These are phyloP conservation scores for Latrodectus elegans DNA, from an alignment of 2,888 invertebrate genomes.

Conservation along the genomic window DNA sequence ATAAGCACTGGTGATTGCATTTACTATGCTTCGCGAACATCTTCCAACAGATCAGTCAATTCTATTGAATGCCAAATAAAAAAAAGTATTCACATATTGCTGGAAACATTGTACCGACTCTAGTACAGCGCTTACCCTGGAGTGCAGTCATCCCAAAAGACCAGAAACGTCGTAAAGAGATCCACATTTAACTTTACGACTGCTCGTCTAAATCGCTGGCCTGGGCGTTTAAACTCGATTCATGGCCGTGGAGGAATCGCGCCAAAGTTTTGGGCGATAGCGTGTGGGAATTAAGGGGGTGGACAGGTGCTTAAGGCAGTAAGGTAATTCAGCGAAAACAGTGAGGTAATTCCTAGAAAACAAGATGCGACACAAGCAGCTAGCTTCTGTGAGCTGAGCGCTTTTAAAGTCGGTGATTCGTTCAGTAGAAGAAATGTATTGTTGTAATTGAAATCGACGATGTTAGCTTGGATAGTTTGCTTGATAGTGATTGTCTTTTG, in stretches of 20 bases:
- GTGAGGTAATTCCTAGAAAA: not conserved
- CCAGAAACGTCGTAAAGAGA: not conserved
- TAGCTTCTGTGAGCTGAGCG: not conserved
- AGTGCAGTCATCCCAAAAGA: not conserved
- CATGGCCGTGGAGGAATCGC: not conserved
- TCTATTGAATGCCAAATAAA: not conserved
- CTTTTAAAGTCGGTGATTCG: not conserved
- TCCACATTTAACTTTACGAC: conserved; percentile 25
- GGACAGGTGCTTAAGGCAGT: conserved; percentile 32
- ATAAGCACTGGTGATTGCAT: no score
- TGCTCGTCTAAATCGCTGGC: conserved; percentile 35
- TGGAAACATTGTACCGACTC: not conserved
- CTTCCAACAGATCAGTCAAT: not conserved
- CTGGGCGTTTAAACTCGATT: conserved; percentile 20
- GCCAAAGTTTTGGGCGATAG: conserved; percentile 3
- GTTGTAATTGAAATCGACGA: conserved; percentile 57
- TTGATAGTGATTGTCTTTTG: no score
- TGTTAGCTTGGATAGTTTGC: not conserved
- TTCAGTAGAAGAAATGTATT: not conserved
- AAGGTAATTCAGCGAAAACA: not conserved
- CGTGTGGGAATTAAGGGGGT: not conserved
- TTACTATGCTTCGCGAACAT: no score
- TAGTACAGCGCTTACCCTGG: not conserved
- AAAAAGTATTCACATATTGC: not conserved
- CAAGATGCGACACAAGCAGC: not conserved